Conservation (phyloP, 2,888 invertebrate genomes). For the Agrotis ipsilon region DNA sequence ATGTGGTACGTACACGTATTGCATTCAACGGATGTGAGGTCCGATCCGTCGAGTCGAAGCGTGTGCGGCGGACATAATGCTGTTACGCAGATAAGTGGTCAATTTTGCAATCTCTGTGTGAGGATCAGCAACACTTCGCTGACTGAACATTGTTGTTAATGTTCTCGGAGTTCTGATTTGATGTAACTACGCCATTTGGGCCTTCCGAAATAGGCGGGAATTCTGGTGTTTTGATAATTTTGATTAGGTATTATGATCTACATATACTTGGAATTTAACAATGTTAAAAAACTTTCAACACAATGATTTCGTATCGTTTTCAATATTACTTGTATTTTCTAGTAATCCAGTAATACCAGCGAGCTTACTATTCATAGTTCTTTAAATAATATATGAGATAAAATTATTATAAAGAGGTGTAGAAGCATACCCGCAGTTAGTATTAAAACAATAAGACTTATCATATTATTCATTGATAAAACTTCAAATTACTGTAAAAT, state of each 20-base stretch:
- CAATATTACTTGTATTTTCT: too few relatives aligned
- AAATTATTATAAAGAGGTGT: conserved; percentile 11
- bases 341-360: too few relatives aligned
- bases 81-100: conserved; percentile 46
- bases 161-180: conserved; percentile 17
- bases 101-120: conserved; percentile 49
- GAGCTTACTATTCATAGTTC: too few relatives aligned
- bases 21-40: conserved; percentile 11
- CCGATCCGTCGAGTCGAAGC: conserved; percentile 8
- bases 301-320: too few relatives aligned
- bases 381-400: background rate
- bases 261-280: too few relatives aligned
- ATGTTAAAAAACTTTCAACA: too few relatives aligned
- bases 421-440: background rate
- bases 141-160: conserved; percentile 18
- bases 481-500: conserved; percentile 49
- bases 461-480: conserved; percentile 46
- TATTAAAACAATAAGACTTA: conserved; percentile 27
- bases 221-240: background rate
- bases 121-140: conserved; percentile 34
- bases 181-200: conserved; percentile 11
- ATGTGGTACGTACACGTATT: conserved; percentile 6
- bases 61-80: conserved; percentile 26
- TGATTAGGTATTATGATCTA: background rate
- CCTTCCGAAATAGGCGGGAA: background rate